These are phyloP conservation scores for Leguminivora glycinivorella DNA, from an alignment of 1,140 invertebrate species.

Conservation along the genomic window DNA sequence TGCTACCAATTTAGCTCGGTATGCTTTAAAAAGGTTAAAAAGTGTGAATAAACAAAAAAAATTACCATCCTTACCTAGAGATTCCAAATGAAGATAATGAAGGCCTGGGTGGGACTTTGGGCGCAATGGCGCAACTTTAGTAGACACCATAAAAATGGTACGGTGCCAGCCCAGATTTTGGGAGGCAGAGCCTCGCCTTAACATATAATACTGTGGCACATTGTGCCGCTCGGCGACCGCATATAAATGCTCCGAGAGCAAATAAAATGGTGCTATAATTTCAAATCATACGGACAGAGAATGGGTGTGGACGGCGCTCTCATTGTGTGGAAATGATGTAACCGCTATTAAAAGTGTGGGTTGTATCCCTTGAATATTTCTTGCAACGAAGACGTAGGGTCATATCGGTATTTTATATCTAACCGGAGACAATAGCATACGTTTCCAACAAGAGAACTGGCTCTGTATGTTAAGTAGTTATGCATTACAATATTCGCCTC, in stretches of 20 bases:
- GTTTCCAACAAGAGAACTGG: constrained; percentile 72
- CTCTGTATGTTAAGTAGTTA: constrained; percentile 66
- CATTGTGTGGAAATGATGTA: constrained; percentile 79
- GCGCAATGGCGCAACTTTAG: background rate
- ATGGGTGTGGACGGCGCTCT: constrained; percentile 77
- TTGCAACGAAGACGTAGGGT: constrained; percentile 75
- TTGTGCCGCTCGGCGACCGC: constrained; percentile 68
- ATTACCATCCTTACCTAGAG: too few species aligned
- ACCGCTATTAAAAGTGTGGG: constrained; percentile 79
- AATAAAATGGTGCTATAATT: constrained; percentile 79
- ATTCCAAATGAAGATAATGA: too few species aligned
- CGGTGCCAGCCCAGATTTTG: background rate
- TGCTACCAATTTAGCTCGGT: too few species aligned
- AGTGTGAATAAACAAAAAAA: too few species aligned
- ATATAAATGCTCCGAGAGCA: constrained; percentile 76
- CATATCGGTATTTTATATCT: constrained; percentile 78
- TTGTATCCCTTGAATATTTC: constrained; percentile 77
- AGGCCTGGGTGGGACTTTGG: background rate
- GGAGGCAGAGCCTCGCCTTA: constrained; percentile 41
- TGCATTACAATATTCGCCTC: constrained; percentile 56
- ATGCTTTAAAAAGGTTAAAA: too few species aligned
- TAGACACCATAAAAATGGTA: background rate
- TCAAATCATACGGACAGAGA: constrained; percentile 79
- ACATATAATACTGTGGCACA: constrained; percentile 72
- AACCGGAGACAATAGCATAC: constrained; percentile 72